Conservation (phyloP, 2,888 invertebrate species). For the Steinernema carpocapsae region DNA sequence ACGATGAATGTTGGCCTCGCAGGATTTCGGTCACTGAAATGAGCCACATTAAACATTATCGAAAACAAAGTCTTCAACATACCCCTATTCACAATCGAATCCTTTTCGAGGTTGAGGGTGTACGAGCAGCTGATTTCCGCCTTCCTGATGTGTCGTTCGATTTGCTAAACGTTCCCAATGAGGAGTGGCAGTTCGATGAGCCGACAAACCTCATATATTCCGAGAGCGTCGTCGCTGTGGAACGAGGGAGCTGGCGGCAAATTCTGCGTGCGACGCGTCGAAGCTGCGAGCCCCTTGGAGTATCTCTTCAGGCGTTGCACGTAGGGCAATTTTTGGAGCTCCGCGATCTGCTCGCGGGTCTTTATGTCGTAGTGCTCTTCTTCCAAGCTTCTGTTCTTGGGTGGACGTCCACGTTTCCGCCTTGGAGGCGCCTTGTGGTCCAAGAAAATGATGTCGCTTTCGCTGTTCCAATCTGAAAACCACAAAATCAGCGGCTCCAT, state of each 20-base stretch:
- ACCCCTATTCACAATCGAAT: background rate
- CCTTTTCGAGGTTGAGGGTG: background rate
- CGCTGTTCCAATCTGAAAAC: background rate
- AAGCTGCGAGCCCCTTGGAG: no score
- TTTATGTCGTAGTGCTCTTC: background rate
- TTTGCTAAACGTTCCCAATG: conserved; percentile 1
- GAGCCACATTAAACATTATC: background rate
- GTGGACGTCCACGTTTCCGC: background rate
- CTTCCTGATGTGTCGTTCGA: background rate
- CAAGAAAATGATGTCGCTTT: background rate
- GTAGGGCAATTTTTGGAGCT: no score
- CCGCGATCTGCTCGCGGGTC: no score
- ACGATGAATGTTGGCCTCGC: background rate
- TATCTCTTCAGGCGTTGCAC: no score
- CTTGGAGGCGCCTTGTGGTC: background rate
- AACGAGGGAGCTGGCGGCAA: no score
- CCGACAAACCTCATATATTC: background rate
- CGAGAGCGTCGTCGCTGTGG: background rate
- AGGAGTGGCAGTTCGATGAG: no score
- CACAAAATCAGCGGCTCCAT: no score
- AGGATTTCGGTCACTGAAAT: background rate
- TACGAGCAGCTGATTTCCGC: background rate
- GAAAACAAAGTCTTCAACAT: background rate
- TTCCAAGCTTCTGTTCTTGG: background rate
- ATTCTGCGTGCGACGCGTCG: no score